A percentile compares a stretch with the other conserved stretches of the same genome.
Conservation (phyloP, 2,888 invertebrate species). For the Heliconius ethilla region DNA sequence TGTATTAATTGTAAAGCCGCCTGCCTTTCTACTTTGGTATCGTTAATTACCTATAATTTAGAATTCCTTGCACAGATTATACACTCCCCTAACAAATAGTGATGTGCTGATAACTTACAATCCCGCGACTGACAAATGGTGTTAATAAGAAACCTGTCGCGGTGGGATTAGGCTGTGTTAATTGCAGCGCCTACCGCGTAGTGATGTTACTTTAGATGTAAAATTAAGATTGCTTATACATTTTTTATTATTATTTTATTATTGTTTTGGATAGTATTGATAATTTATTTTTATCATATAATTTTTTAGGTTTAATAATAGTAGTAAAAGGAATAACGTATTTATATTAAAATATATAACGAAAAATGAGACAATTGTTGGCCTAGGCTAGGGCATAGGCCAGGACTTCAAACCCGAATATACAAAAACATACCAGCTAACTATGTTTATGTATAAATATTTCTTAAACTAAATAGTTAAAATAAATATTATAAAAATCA, state of each 20-base stretch:
- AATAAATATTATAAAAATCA: too few relatives aligned
- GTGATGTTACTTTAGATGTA: conserved; percentile 47
- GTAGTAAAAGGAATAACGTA: too few relatives aligned
- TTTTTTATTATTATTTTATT: neutral
- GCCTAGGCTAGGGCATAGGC: too few relatives aligned
- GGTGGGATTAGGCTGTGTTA: conserved; percentile 72
- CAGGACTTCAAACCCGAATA: too few relatives aligned
- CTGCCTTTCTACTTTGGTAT: neutral
- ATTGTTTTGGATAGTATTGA: neutral
- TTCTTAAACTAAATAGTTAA: too few relatives aligned
- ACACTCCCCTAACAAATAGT: conserved; percentile 49
- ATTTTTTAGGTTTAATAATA: too few relatives aligned
- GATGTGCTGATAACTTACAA: conserved; percentile 57
- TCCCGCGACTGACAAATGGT: conserved; percentile 72
- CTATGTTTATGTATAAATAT: too few relatives aligned
- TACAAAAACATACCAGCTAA: too few relatives aligned
- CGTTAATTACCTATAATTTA: conserved; percentile 33
- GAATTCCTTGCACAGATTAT: conserved; percentile 49
- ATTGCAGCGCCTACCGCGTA: conserved; percentile 64
- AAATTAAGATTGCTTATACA: neutral
- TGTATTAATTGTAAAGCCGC: neutral
- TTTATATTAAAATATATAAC: too few relatives aligned
- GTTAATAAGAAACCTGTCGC: conserved; percentile 81
- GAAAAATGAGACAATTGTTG: too few relatives aligned
- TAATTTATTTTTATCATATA: neutral